A percentile compares a stretch with the other conserved stretches of the same genome.
Evolutionary conservation across 2,888 invertebrate species (phyloP).

Genomic region (Halictus ligatus): DNA sequence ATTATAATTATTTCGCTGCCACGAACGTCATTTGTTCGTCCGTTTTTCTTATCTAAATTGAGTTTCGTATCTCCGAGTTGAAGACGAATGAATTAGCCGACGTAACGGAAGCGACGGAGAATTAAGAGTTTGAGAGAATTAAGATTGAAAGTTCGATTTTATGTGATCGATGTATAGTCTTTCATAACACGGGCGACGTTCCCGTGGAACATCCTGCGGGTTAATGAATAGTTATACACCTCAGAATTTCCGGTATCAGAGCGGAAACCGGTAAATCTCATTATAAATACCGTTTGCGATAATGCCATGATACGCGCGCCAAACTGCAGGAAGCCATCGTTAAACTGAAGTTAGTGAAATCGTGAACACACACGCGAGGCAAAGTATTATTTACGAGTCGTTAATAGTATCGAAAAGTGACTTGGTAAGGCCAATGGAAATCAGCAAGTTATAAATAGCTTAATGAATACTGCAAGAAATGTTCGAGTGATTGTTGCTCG

Average conservation of each 20-base stretch:
- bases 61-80: not conserved
- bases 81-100: not conserved
- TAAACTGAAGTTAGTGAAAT: not conserved
- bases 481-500: not conserved
- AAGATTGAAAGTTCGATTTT: not conserved
- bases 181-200: not conserved
- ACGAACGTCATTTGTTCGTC: not conserved
- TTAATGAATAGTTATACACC: not conserved
- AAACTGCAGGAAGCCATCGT: not conserved
- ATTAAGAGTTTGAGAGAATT: not conserved
- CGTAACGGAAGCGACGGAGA: not conserved
- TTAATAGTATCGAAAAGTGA: not conserved
- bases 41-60: not conserved
- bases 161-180: not conserved
- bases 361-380: not conserved
- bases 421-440: not conserved
- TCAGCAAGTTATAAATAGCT: not conserved
- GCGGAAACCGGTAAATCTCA: not conserved
- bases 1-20: not conserved
- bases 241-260: not conserved
- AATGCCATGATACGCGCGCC: not conserved
- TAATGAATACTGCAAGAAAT: not conserved
- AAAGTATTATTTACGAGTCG: not conserved
- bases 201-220: not conserved
- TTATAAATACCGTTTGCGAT: not conserved